These are phyloP conservation scores for Dioctria rufipes DNA, from an alignment of 2,888 invertebrate genomes.

Conservation along the genomic window DNA sequence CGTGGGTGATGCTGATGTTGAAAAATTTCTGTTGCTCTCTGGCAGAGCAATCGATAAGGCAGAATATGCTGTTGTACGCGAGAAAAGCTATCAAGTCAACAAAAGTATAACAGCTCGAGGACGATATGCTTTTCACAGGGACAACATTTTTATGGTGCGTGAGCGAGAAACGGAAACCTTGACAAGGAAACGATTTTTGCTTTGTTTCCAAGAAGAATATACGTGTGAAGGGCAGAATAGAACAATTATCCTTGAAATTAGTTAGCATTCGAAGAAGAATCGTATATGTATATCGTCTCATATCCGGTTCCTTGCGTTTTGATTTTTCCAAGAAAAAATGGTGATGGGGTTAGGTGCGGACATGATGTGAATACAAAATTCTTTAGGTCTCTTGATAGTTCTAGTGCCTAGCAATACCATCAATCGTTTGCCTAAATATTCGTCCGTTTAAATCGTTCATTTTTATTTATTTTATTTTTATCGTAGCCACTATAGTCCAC, in stretches of 20 bases:
- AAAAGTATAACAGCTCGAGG: background rate
- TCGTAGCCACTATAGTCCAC: background rate
- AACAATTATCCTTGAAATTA: constrained; percentile 37
- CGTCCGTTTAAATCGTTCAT: background rate
- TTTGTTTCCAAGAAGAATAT: constrained; percentile 26
- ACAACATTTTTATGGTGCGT: constrained; percentile 21
- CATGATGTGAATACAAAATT: no score
- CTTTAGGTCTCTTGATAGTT: no score
- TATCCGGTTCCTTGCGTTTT: background rate
- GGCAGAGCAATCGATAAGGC: constrained; percentile 33
- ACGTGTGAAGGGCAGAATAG: constrained; percentile 5
- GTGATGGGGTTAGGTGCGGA: no score
- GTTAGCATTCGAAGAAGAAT: background rate
- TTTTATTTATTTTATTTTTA: no score
- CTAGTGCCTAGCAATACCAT: no score
- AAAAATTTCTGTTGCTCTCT: constrained; percentile 40
- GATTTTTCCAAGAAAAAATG: constrained; percentile 1
- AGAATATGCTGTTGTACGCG: background rate
- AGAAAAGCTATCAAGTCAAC: constrained; percentile 25
- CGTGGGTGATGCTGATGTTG: constrained; percentile 16
- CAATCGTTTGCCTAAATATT: background rate
- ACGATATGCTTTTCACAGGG: background rate
- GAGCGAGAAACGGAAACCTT: constrained; percentile 1
- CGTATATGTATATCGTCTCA: no score
- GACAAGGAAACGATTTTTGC: constrained; percentile 21